Evolutionary conservation across 2,888 invertebrate species (phyloP).

Genomic region (Hanleya hanleyi): DNA sequence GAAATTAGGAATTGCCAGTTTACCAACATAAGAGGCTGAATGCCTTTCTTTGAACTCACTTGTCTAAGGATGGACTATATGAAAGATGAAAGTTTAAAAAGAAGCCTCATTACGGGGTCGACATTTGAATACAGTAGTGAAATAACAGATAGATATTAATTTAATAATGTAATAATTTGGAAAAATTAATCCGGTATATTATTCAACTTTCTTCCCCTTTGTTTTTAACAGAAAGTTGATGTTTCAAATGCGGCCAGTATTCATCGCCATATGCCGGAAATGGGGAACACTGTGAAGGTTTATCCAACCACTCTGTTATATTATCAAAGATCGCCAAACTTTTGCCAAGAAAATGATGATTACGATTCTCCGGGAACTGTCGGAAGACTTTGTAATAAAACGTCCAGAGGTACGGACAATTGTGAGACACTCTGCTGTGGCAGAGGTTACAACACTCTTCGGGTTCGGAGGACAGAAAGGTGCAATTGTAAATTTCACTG

Average conservation of each 20-base stretch:
- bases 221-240: background rate
- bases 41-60: no score
- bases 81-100: no score
- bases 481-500: slow-evolving; percentile 72
- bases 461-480: slow-evolving; percentile 60
- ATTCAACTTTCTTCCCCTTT: background rate
- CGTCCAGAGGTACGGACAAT: slow-evolving; percentile 58
- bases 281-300: background rate
- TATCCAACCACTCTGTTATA: slow-evolving; percentile 81
- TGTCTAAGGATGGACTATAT: no score
- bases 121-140: no score
- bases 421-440: slow-evolving; percentile 68
- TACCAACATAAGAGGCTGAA: no score
- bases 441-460: slow-evolving; percentile 77
- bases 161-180: no score
- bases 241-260: background rate
- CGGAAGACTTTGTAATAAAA: slow-evolving; percentile 69
- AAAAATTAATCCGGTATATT: no score
- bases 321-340: slow-evolving; percentile 95
- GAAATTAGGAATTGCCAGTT: no score
- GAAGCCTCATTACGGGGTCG: no score
- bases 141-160: no score
- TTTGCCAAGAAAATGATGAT: slow-evolving; percentile 80
- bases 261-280: background rate
- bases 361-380: slow-evolving; percentile 67